Conservation (phyloP, 2,113 vertebrate genomes). For the Vidua macroura region DNA sequence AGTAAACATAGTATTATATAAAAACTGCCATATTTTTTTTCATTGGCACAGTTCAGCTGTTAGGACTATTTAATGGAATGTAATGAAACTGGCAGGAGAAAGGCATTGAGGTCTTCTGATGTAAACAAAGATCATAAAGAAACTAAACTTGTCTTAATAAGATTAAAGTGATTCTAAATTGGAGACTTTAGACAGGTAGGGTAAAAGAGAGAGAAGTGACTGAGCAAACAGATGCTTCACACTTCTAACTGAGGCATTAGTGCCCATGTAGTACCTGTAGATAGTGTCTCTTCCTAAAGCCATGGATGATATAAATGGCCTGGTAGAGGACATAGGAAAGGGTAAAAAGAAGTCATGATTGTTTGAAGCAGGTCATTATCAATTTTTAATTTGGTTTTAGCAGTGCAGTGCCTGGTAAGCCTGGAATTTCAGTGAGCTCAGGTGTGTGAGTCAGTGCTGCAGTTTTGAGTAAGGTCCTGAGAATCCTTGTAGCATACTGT, state of each 20-base stretch:
- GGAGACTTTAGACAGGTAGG: not conserved
- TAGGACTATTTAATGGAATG: not conserved
- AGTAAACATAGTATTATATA: not conserved
- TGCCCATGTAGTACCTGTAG: fast-evolving
- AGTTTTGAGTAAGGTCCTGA: not conserved
- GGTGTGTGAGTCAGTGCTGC: not conserved
- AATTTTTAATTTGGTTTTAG: not conserved
- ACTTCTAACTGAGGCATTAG: not conserved
- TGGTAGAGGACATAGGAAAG: not conserved
- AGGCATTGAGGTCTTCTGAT: not conserved
- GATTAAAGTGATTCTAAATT: not conserved
- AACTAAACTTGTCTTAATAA: not conserved
- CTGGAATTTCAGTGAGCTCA: not conserved
- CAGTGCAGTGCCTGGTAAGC: not conserved
- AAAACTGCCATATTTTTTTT: not conserved
- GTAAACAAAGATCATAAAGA: not conserved
- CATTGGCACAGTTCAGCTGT: not conserved
- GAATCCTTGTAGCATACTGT: not conserved
- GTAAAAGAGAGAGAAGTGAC: not conserved
- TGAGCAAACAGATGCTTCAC: not conserved
- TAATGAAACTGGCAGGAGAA: not conserved
- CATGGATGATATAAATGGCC: not conserved
- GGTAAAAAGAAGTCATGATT: not conserved
- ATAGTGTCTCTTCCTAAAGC: not conserved
- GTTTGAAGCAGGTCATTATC: not conserved